Base-by-base conservation (phyloP, 1,140 invertebrate genomes). In the Drosophila punjabiensis region DNA sequence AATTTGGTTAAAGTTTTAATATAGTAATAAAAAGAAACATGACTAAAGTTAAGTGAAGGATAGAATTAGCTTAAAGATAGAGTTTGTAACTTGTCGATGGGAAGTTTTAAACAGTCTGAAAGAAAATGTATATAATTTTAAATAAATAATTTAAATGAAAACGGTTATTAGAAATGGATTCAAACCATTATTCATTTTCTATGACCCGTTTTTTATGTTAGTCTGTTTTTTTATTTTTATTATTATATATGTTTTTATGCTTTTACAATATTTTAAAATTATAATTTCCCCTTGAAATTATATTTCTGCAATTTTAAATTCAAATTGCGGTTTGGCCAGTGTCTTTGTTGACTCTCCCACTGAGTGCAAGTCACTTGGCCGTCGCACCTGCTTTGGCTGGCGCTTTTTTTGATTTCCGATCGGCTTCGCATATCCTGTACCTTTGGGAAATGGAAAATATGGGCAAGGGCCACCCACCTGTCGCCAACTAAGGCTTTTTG, bases 371-470 rank as follows among this genome's bases (percentile, higher is more conserved):
- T 73, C 69, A 71, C 68, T 71, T 69, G 45, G 33, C 37, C 18
- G 48, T 35, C 37, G 70, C 70, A 74, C 56, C 68, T 74, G 70
- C 55, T 16, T 73, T 62, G 20, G 70, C 16, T 74, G 68, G 68
- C 55, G 37, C 56, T 52, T 61, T 24, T 24, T 74, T 74, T 73
- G 70, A 62, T 74, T 74, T 74, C 70, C 60, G 70, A 74, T 74
- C 70, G 68, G 68, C 55, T 74, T 52, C 35, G 24, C 68, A 50
- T 61, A 69, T 61, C 68, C 68, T 39, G 33, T 37, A 43, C 55
- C 55, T 74, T 43, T 20, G 52, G 67, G 16, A 58, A 56, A 59
- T 56, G 53, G 35, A 30, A 53, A 53, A 53, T 53, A 18, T 33
- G 55, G 47, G 11, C 48, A 48, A 43, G 58, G 47, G 45, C 68